Evolutionary conservation across 2,888 invertebrate genomes (phyloP).

Genomic region (Pseudococcus longispinus): DNA sequence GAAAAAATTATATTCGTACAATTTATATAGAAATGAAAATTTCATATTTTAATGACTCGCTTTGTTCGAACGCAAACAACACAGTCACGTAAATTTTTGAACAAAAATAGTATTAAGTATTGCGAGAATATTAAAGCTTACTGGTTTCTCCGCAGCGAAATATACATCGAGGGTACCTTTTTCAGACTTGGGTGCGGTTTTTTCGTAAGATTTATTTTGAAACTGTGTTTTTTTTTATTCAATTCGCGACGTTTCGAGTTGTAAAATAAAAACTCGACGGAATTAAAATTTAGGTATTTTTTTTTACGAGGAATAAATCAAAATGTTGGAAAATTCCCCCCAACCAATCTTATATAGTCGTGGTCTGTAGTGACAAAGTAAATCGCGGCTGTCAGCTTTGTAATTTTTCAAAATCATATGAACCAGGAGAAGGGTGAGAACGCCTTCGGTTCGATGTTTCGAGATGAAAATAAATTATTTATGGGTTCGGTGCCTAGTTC

Average conservation of each 20-base stretch:
- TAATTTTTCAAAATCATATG: conserved; percentile 18
- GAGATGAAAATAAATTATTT: neutral
- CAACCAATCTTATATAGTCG: neutral
- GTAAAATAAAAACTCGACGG: neutral
- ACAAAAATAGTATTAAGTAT: neutral
- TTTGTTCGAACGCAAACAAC: conserved; percentile 3
- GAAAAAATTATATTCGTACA: neutral
- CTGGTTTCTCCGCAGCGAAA: neutral
- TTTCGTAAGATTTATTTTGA: neutral
- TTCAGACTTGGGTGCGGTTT: neutral
- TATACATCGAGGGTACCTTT: neutral
- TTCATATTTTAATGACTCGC: conserved; percentile 16
- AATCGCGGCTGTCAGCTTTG: neutral
- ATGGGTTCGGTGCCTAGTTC: neutral
- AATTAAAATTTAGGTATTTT: neutral
- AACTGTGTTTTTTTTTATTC: neutral
- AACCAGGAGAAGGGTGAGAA: neutral
- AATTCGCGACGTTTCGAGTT: neutral
- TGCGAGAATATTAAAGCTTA: neutral
- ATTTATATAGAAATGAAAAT: neutral
- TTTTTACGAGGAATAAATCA: neutral
- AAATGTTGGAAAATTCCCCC: neutral
- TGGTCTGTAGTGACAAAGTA: neutral
- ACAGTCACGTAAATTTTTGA: neutral
- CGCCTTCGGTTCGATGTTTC: neutral